phyloP scores from a whole-genome alignment of 2,888 invertebrate species.

The Oxyteleia sp. region DNA sequence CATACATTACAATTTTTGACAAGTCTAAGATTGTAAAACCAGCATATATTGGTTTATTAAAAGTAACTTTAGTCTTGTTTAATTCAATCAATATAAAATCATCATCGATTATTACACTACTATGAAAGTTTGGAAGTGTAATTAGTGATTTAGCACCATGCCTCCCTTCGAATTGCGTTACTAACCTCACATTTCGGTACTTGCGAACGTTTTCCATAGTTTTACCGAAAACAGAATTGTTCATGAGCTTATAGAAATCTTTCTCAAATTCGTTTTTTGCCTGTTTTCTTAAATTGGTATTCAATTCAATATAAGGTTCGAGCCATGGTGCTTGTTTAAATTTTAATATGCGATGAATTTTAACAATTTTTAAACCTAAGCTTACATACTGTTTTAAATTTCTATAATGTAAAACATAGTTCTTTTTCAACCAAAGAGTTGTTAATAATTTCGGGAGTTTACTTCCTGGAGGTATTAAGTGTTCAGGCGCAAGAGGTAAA shows the following conservation, averaged over 20 bases:
- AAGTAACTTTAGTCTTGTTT: conserved; percentile 26
- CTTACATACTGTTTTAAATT: conserved; percentile 27
- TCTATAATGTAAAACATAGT: conserved; percentile 7
- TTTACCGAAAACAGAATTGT: conserved; percentile 63
- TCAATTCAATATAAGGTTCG: conserved; percentile 17
- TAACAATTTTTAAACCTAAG: conserved; percentile 26
- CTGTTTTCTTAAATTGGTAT: conserved; percentile 3
- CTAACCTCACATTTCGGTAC: conserved; percentile 1
- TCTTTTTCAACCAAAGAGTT: conserved; percentile 1
- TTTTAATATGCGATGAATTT: conserved; percentile 16
- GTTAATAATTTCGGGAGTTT: background rate
- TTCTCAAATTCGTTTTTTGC: conserved; percentile 21
- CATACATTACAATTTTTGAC: conserved; percentile 37
- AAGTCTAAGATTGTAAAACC: conserved; percentile 42
- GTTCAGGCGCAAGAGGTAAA: conserved; percentile 4
- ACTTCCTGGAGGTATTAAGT: background rate
- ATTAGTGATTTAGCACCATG: conserved; percentile 71
- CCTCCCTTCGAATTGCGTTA: conserved; percentile 7
- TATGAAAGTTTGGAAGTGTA: conserved; percentile 16
- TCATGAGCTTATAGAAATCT: conserved; percentile 38
- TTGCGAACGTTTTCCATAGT: conserved; percentile 79
- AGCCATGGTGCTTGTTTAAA: conserved; percentile 32
- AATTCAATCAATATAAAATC: conserved; percentile 40
- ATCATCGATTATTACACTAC: conserved; percentile 5
- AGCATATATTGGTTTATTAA: conserved; percentile 67